Evolutionary conservation across 2,797 vertebrate genomes (phyloP).

Genomic region (Selene dorsalis): DNA sequence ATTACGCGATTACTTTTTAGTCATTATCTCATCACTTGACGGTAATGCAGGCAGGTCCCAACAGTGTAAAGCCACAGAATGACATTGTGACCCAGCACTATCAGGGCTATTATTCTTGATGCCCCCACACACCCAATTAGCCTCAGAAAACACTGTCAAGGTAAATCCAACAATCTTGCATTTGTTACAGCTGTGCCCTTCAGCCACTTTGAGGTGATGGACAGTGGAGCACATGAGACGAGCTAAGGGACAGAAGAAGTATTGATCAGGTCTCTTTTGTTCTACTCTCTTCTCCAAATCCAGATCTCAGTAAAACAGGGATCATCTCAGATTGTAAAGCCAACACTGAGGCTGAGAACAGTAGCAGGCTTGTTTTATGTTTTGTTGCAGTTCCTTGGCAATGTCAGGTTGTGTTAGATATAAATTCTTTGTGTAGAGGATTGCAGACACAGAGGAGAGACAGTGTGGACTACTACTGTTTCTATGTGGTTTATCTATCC

Average conservation of each 20-base stretch:
- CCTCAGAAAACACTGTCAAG: constrained; percentile 51
- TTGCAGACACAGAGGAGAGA: constrained; percentile 37
- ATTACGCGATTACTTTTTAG: too few relatives aligned
- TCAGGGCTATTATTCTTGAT: constrained; percentile 28
- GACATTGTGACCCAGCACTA: constrained; percentile 12
- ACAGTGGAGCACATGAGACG: constrained; percentile 47
- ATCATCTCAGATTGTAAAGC: constrained; percentile 32
- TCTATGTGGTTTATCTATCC: constrained; percentile 29
- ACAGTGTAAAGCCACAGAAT: constrained; percentile 9
- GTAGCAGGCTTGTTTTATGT: constrained; percentile 3
- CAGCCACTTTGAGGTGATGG: constrained; percentile 55
- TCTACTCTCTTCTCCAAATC: constrained; percentile 29
- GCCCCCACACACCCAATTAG: constrained; percentile 51
- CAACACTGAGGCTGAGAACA: constrained; percentile 16
- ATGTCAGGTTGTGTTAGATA: constrained; percentile 7
- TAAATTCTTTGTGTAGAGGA: constrained; percentile 16
- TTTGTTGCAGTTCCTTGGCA: constrained; percentile 5
- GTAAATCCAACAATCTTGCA: constrained; percentile 56
- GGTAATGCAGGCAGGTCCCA: not conserved
- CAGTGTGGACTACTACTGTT: constrained; percentile 27
- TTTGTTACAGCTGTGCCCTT: constrained; percentile 60
- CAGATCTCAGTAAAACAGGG: constrained; percentile 23
- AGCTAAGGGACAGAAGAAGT: constrained; percentile 21
- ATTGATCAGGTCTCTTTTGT: constrained; percentile 50
- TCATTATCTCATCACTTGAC: not conserved